These are phyloP conservation scores for Calephelis perditalis DNA, from an alignment of 2,888 invertebrate species.

Conservation along the genomic window DNA sequence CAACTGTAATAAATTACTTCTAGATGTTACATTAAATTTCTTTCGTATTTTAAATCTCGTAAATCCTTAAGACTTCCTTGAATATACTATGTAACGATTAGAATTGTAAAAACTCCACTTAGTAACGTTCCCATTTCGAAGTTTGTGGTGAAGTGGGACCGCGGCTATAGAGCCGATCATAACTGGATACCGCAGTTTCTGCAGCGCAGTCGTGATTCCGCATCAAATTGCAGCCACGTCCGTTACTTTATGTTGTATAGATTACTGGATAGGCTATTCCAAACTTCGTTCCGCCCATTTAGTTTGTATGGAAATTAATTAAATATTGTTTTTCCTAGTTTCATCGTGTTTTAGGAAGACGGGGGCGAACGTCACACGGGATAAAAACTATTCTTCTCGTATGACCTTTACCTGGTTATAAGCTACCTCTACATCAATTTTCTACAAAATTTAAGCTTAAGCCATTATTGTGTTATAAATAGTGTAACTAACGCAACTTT, in stretches of 20 bases:
- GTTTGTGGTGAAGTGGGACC: slow-evolving; percentile 8
- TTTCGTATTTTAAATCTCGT: slow-evolving; percentile 9
- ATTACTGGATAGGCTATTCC: slow-evolving; percentile 10
- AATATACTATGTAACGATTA: slow-evolving; percentile 7
- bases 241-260: slow-evolving; percentile 17
- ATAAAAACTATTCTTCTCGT: no score
- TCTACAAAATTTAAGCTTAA: no score
- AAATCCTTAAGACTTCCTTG: slow-evolving; percentile 10
- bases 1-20: neutral
- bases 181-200: slow-evolving; percentile 39
- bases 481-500: no score
- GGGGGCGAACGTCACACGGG: no score
- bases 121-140: slow-evolving; percentile 8
- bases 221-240: slow-evolving; percentile 50
- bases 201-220: slow-evolving; percentile 47
- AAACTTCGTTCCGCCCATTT: no score
- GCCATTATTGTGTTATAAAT: no score
- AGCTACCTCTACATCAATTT: no score
- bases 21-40: neutral
- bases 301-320: no score
- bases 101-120: slow-evolving; percentile 10
- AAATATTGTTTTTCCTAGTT: no score
- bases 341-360: no score
- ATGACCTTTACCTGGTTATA: no score
- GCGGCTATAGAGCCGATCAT: slow-evolving; percentile 22